Base-by-base conservation (phyloP, 2,888 invertebrate species). In the Meloe dianella region DNA sequence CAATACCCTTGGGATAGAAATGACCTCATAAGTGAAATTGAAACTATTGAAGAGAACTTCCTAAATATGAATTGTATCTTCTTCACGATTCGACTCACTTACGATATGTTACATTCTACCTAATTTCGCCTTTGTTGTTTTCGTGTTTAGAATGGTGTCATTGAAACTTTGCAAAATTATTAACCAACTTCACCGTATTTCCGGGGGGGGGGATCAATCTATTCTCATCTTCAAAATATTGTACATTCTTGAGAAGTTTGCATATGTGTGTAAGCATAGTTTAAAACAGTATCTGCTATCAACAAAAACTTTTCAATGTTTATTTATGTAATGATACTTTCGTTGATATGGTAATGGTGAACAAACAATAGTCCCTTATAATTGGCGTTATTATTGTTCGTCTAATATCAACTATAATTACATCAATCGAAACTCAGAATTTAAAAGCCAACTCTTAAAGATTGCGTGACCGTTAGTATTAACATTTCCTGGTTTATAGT, bases 141-240 rank as follows among this genome's bases (percentile, higher is more conserved):
- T 68, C 64, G 62, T 63, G 54, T 51, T 63, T 71, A 67, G 68
- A 72, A 72, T 62, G 64, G 68, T 71, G 70, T 71, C 72, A 71
- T 72, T 64, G 71, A 72, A 73, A 73, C 71, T 73, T 73, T 64
- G 66, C 61, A 63, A 73, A 71, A 72, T 72, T 72, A 73, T 72
- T 70, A 73, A 71, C 65, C 70, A 73, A 72, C 68, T 64, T 70
- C 63, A 66, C 64, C 38, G 62, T 41, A 35, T n/a, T n/a, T n/a
- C n/a, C n/a, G n/a, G n/a, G n/a, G n/a, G n/a, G n/a, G n/a, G n/a
- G n/a, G n/a, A n/a, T n/a, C 30, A 27, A 27, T 27, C 51, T 30
- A 54, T 63, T 66, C 17, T 51, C 32, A 61, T 41, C 32, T 57
- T 32, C 20, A 59, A 38, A 35, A 35, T 22, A 32, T 38, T 22